Base-by-base conservation (phyloP, 2,888 invertebrate species). In the Punctoribates punctum region DNA sequence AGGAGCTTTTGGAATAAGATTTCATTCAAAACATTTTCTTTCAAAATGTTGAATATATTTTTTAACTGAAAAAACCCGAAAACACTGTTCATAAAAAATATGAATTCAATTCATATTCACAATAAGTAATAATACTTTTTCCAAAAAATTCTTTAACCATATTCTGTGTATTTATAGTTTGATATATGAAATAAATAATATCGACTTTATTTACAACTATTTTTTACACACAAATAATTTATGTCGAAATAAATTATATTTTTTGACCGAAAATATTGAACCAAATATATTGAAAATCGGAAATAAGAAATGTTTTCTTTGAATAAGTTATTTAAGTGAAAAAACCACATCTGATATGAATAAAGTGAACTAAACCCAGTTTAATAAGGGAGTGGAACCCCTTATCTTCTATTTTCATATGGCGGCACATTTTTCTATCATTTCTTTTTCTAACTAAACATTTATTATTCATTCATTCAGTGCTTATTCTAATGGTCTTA, bases 241-340 rank as follows among this genome's bases (percentile, higher is more conserved):
- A 67, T 67, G 38, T 67, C 20, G 20, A 67, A 67, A 67, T 67
- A 67, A 67, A 67, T 38, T 67, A 67, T 65, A 34, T 62, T 62
- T 62, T 20, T 5, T 62, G 3, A n/a, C 38, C n/a, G 13, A 27
- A 27, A 23, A 67, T 38, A 38, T 34, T 38, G 17, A 27, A 62
- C 23, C 6, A 34, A 62, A 67, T 27, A 67, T 34, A 34, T 15
- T 67, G 65, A 67, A 67, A 38, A 13, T 34, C 4, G 11, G 11
- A 25, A 23, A 25, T 27, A 27, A 60, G 60, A 25, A 67, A 67
- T n/a, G 15, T 60, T 60, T 67, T 38, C 38, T 38, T 67, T 38
- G 34, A 67, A 67, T 67, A 67, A 67, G 65, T 67, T 67, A 67
- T 67, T 67, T 34, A 67, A 67, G 38, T 67, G 38, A 67, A 67